phyloP scores from a whole-genome alignment of 2,888 invertebrate genomes.

The Noctua fimbriata region DNA sequence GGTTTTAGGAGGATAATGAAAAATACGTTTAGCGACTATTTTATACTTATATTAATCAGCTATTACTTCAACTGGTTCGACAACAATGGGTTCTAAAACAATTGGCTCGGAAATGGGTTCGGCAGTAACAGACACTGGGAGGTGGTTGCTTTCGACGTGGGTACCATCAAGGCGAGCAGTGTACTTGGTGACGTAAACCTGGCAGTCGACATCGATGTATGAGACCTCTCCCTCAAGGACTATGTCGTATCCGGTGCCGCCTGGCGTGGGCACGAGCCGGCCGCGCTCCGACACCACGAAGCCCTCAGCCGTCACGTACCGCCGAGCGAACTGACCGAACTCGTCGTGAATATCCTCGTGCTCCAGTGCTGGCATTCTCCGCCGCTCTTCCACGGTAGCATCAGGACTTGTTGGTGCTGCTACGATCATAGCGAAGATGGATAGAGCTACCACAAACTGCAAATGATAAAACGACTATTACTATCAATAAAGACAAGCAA shows the following conservation, averaged over 20 bases:
- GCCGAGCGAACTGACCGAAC: slow-evolving; percentile 76
- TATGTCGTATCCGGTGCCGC: slow-evolving; percentile 73
- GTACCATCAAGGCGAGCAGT: slow-evolving; percentile 77
- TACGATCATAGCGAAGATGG: slow-evolving; percentile 66
- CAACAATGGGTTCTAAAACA: slow-evolving; percentile 5
- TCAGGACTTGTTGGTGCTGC: slow-evolving; percentile 67
- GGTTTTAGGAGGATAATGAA: neutral
- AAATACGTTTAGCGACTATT: neutral
- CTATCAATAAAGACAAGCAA: neutral
- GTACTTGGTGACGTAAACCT: slow-evolving; percentile 80
- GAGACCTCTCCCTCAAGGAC: slow-evolving; percentile 78
- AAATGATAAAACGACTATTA: slow-evolving; percentile 26
- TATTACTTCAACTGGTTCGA: slow-evolving; percentile 13
- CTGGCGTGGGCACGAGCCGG: slow-evolving; percentile 73
- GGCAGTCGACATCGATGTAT: slow-evolving; percentile 78
- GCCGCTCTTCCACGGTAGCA: slow-evolving; percentile 60
- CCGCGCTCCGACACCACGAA: slow-evolving; percentile 73
- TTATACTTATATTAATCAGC: neutral
- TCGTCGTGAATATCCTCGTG: slow-evolving; percentile 77
- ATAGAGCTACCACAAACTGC: slow-evolving; percentile 70
- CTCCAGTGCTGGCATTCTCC: slow-evolving; percentile 72
- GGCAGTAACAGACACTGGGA: slow-evolving; percentile 69
- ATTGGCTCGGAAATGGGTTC: slow-evolving; percentile 43
- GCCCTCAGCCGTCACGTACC: slow-evolving; percentile 81
- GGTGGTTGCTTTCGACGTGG: slow-evolving; percentile 74